phyloP scores from a whole-genome alignment of 2,797 vertebrate genomes.

The Coracias cyanogaster region DNA sequence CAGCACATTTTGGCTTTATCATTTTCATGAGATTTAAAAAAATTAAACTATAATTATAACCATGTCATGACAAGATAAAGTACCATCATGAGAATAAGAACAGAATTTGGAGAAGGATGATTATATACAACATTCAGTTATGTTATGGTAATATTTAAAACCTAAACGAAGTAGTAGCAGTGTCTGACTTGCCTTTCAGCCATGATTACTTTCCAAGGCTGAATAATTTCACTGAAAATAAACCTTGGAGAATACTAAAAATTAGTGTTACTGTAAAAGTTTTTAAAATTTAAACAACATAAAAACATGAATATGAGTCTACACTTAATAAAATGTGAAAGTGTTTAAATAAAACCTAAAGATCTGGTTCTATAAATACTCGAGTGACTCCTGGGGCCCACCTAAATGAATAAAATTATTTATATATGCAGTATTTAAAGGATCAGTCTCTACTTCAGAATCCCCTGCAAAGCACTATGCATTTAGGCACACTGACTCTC shows the following conservation, averaged over 20 bases:
- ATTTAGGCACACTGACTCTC: not conserved
- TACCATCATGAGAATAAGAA: not conserved
- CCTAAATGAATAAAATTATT: not conserved
- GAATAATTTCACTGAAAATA: slow-evolving; percentile 29
- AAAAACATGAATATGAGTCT: not conserved
- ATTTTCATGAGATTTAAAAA: not conserved
- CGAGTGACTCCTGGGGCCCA: not conserved
- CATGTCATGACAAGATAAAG: not conserved
- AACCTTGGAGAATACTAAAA: slow-evolving; percentile 13
- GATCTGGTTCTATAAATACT: not conserved
- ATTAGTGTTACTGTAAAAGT: not conserved
- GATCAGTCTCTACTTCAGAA: not conserved
- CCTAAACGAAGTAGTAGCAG: not conserved
- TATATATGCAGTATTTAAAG: not conserved
- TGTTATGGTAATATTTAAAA: not conserved
- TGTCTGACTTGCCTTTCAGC: slow-evolving; percentile 22
- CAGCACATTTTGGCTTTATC: not conserved
- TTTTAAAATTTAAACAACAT: slow-evolving; percentile 51
- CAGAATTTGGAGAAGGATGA: not conserved
- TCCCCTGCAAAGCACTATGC: not conserved
- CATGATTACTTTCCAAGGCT: not conserved
- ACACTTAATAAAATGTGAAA: not conserved
- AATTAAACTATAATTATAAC: not conserved
- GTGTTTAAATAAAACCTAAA: not conserved
- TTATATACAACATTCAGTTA: not conserved